These are phyloP conservation scores for Ondatra zibethicus DNA, from an alignment of 2,113 vertebrate species.

Conservation along the genomic window DNA sequence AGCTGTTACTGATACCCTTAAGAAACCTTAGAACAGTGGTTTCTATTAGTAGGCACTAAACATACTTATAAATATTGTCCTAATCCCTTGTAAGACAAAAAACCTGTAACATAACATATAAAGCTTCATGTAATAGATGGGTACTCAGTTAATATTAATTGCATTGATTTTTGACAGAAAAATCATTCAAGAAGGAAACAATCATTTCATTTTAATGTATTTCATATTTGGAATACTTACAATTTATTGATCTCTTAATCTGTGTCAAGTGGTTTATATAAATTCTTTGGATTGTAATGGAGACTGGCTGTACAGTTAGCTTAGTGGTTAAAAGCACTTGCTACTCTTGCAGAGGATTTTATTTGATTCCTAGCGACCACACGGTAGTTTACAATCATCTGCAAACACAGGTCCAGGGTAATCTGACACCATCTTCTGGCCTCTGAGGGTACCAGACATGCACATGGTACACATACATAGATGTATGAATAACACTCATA, in stretches of 20 bases:
- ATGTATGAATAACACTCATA: background rate
- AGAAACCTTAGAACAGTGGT: background rate
- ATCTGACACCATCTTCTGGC: background rate
- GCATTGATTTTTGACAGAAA: background rate
- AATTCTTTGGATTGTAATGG: background rate
- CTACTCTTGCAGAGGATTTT: background rate
- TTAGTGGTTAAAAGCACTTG: background rate
- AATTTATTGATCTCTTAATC: conserved; percentile 7
- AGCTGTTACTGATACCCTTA: background rate
- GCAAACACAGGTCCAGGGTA: background rate
- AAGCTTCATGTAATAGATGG: background rate
- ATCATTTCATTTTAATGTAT: background rate
- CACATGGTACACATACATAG: background rate
- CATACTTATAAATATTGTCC: background rate
- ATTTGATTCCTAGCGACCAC: background rate
- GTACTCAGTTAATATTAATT: background rate
- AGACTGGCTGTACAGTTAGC: background rate
- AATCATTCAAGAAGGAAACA: conserved; percentile 31
- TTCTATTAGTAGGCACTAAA: background rate
- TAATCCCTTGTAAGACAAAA: background rate
- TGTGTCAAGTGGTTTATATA: background rate
- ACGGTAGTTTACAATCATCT: background rate
- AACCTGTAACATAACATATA: background rate
- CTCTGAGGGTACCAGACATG: background rate
- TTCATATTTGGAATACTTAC: conserved; percentile 10